Base-by-base conservation (phyloP, 2,888 invertebrate species). In the Scaptomyza reducta region DNA sequence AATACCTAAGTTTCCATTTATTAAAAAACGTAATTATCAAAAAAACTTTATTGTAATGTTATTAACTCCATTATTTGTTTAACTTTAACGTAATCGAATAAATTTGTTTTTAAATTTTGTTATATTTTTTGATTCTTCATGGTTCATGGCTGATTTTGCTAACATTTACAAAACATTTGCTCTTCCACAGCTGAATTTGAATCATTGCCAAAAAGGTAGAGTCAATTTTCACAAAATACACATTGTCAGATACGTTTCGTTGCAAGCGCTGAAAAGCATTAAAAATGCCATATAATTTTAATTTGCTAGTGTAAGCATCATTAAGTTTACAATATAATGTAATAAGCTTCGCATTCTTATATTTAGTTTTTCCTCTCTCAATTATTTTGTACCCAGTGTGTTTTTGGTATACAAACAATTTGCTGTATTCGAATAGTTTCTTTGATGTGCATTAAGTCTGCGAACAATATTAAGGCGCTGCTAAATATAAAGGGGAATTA, bases 191-290 rank as follows among this genome's bases (percentile, higher is more conserved):
- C 49, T 13, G 11, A 35, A 59, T 63, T 66, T 84, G 81, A 73
- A 66, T 42, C 16, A 22, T 62, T 80, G 79, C 85, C 85, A 79
- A 81, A 69, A 63, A 41, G 11, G 44, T 33, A 45, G 63, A 31
- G 41, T 41, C 53, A 33, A 42, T 49, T 47, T 71, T 57, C 59
- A 50, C 35, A 3, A 38, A 14, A 50, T 14, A 18, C 18, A 13
- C 35, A 10, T 38, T 63, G 46, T 46, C 35, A 57, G 56, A 27
- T 25, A 59, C 60, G 63, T 40, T 56, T 66, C 54, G 68, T 22
- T 75, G 59, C 50, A 38, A 38, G 41, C 66, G 33, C 35, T 64
- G 55, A 50, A 63, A 74, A 42, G 22, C 60, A 73, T 61, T 75
- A 75, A 75, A 73, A 58, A n/a, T 33, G 46, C 45, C 31, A 45